phyloP scores from a whole-genome alignment of 2,113 vertebrate genomes.

The Amia ocellicauda region DNA sequence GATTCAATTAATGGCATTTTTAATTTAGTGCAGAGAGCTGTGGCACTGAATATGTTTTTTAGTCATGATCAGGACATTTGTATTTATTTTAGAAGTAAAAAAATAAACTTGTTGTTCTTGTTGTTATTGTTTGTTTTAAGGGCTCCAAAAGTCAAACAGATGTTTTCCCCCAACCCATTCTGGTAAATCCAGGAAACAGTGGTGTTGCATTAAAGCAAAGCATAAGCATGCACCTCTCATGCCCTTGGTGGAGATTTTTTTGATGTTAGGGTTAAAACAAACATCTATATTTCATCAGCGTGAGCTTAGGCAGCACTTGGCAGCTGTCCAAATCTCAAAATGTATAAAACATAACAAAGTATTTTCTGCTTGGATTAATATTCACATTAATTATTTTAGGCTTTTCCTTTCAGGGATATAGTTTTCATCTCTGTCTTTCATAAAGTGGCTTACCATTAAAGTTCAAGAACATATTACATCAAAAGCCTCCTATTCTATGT shows the following conservation, averaged over 20 bases:
- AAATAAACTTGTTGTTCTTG: neutral
- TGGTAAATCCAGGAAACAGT: constrained; percentile 4
- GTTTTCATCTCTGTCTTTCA: constrained; percentile 24
- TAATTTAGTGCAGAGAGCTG: neutral
- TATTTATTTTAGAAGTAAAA: neutral
- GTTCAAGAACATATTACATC: constrained; percentile 24
- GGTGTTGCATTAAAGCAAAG: constrained; percentile 33
- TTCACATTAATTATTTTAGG: constrained; percentile 29
- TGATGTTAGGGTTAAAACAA: constrained; percentile 37
- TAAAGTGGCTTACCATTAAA: constrained; percentile 11
- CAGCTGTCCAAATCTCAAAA: constrained; percentile 37
- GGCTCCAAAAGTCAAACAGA: constrained; percentile 4
- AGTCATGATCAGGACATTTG: neutral
- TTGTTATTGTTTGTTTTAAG: too few species aligned
- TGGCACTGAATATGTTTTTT: neutral
- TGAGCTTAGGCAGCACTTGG: constrained; percentile 37
- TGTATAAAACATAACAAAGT: constrained; percentile 37
- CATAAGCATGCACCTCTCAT: neutral
- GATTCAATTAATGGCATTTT: neutral
- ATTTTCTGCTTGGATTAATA: constrained; percentile 28
- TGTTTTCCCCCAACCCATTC: neutral
- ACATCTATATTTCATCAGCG: constrained; percentile 50
- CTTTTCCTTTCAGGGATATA: constrained; percentile 18
- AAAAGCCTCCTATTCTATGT: constrained; percentile 15
- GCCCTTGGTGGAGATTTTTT: constrained; percentile 26